Evolutionary conservation across 1,140 invertebrate genomes (phyloP).

Genomic region (Asobara japonica): DNA sequence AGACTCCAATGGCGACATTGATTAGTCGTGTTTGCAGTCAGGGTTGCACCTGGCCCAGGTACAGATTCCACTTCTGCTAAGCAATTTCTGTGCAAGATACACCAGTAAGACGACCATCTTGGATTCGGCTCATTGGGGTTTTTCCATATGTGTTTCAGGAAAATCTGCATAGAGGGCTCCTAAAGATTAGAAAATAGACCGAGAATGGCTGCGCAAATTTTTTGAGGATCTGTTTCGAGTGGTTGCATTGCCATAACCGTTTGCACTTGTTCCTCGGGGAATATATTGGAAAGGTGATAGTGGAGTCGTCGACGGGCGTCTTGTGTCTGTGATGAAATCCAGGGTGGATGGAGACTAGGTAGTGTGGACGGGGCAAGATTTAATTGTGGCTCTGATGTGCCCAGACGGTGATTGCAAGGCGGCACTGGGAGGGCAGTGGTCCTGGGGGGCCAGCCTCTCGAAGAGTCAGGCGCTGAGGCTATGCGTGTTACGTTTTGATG

Average conservation of each 20-base stretch:
- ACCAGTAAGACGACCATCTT: too few relatives aligned
- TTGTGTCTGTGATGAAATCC: conserved; percentile 64
- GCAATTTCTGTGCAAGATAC: too few relatives aligned
- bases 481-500: conserved; percentile 76
- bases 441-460: conserved; percentile 65
- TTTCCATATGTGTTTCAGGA: too few relatives aligned
- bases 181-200: conserved; percentile 74
- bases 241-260: conserved; percentile 86
- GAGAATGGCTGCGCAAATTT: conserved; percentile 88
- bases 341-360: conserved; percentile 59
- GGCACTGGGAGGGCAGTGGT: conserved; percentile 49
- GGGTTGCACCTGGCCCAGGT: too few relatives aligned
- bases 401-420: conserved; percentile 65
- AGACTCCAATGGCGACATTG: too few relatives aligned
- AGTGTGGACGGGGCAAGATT: conserved; percentile 63
- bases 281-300: conserved; percentile 86
- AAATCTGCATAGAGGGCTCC: neutral
- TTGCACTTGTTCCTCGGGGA: conserved; percentile 87
- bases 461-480: conserved; percentile 80
- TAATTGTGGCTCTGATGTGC: conserved; percentile 75
- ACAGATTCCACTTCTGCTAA: too few relatives aligned
- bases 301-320: conserved; percentile 80
- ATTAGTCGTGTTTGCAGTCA: too few relatives aligned
- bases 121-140: too few relatives aligned
- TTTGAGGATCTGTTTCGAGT: conserved; percentile 86